Conservation (phyloP, 1,140 invertebrate genomes). For the Drosophila bocqueti region DNA sequence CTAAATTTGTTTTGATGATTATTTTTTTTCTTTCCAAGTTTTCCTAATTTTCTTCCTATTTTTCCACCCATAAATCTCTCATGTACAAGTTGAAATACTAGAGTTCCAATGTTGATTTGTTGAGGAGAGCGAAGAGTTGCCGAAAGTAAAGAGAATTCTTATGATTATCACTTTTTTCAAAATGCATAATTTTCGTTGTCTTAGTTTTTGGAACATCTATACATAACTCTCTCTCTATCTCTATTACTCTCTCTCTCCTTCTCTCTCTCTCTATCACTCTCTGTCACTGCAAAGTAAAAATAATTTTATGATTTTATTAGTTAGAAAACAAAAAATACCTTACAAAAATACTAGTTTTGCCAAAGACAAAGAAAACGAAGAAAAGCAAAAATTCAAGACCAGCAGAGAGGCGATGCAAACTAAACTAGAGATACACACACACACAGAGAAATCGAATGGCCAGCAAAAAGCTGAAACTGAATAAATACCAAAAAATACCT, state of each 20-base stretch:
- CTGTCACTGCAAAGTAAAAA: conserved; percentile 32
- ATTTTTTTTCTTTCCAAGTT: conserved; percentile 24
- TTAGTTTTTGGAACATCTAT: conserved; percentile 58
- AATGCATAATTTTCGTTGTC: conserved; percentile 55
- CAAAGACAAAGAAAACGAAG: conserved; percentile 75
- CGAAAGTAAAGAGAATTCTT: conserved; percentile 36
- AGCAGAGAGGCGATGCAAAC: conserved; percentile 59
- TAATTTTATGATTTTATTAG: conserved; percentile 49
- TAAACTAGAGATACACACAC: conserved; percentile 52
- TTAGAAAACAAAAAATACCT: conserved; percentile 33
- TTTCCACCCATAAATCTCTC: conserved; percentile 26
- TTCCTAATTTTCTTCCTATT: conserved; percentile 11
- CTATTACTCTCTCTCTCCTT: conserved; percentile 27
- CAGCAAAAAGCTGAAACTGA: conserved; percentile 84
- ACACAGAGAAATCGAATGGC: conserved; percentile 64
- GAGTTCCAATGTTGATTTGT: conserved; percentile 33
- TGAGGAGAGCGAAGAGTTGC: conserved; percentile 29
- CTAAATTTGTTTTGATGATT: conserved; percentile 10
- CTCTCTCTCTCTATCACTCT: conserved; percentile 35
- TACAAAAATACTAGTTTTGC: conserved; percentile 52
- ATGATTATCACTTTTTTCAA: conserved; percentile 38
- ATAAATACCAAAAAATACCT: conserved; percentile 61
- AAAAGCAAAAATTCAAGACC: conserved; percentile 73
- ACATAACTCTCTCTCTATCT: conserved; percentile 34
- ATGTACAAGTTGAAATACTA: conserved; percentile 47